These are phyloP conservation scores for Centropristis striata DNA, from an alignment of 2,113 vertebrate genomes.

Conservation along the genomic window DNA sequence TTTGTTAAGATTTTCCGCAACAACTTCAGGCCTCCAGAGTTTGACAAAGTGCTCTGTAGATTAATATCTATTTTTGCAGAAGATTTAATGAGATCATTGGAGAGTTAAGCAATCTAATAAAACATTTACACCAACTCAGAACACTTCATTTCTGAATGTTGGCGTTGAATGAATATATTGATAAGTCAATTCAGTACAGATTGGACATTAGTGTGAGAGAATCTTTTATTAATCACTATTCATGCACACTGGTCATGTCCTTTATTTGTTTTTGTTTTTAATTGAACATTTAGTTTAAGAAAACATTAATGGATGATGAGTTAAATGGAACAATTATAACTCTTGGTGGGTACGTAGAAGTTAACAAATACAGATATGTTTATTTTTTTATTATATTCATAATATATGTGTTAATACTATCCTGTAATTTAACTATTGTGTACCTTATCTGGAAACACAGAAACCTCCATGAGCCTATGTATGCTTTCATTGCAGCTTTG, in stretches of 20 bases:
- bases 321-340: no score
- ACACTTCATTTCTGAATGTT: neutral
- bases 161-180: no score
- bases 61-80: neutral
- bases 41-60: neutral
- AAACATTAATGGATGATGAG: neutral
- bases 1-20: no score
- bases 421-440: no score
- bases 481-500: constrained; percentile 44
- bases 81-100: constrained; percentile 37
- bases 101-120: neutral
- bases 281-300: neutral
- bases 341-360: no score
- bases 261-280: no score
- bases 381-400: no score
- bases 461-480: constrained; percentile 45
- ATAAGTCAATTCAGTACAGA: neutral
- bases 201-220: neutral
- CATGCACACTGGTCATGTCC: neutral
- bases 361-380: no score
- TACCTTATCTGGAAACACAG: neutral
- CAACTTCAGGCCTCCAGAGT: neutral
- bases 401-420: no score
- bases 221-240: neutral
- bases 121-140: neutral